Evolutionary conservation across 2,113 vertebrate species (phyloP), one percentile per base, ranked within the genome.

Genomic region (Peromyscus maniculatus): DNA sequence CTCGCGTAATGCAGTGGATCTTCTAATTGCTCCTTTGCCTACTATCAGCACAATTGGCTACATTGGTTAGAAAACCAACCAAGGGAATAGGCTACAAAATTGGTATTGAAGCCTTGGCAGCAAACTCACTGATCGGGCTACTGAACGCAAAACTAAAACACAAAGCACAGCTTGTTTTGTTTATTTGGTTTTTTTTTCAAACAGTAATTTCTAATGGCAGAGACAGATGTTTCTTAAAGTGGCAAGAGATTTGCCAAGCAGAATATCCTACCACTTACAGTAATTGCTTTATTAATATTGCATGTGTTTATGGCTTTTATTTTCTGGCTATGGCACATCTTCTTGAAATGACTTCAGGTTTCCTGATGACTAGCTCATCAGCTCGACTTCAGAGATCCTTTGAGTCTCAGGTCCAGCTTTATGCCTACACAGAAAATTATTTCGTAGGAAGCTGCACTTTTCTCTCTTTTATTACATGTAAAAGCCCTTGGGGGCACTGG

Each of bases 231-330:
- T 98, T 96, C 97, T 97, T 95, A 75, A 98, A 97, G 93, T 97
- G 91, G 96, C 97, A 96, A 95, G 97, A 98, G 97, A 97, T 97
- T 97, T 97, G 95, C 94, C 87, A 96, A 95, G 94, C 97, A 97
- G 97, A 97, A 96, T 80, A 89, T 92, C 95, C 94, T 80, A 94
- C 93, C 95, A 97, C 97, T 98, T 98, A 98, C 96, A 75, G 82
- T 97, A 98, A 98, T 97, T 97, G 97, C 97, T 97, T 97, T 98
- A 98, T 97, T 98, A 98, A 98, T 97, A 97, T 97, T 98, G 96
- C 66, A 98, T 97, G 95, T 89, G 90, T 96, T 97, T 96, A 97
- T 87, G 87, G 94, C 88, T 96, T 97, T 95, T 91, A 36, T 96
- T 88, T 95, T 82, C 87, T 97, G 92, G 88, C 83, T 59, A 83